Conservation (phyloP, 2,113 vertebrate species). For the Onychorhynchus coronatus region DNA sequence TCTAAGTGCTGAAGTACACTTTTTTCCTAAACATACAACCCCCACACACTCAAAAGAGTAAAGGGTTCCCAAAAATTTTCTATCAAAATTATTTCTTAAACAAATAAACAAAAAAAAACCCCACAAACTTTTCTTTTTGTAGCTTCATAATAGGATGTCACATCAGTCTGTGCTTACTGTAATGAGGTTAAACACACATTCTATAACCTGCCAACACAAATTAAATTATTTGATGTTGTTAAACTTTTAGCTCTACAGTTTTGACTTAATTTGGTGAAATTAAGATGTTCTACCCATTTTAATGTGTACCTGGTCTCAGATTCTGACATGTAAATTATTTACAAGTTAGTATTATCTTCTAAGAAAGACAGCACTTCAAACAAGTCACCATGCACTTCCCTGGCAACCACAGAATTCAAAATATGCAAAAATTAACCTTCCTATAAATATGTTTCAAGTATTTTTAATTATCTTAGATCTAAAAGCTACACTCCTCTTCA, state of each 20-base stretch:
- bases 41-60: rapidly evolving
- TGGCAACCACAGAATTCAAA: background rate
- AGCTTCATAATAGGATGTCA: background rate
- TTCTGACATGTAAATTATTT: background rate
- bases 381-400: background rate
- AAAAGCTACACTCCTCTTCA: background rate
- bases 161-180: background rate
- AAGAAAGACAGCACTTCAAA: background rate
- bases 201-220: background rate
- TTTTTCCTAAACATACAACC: background rate
- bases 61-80: background rate
- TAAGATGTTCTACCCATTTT: background rate
- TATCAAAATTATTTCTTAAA: background rate
- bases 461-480: slow-evolving; percentile 4
- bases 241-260: background rate
- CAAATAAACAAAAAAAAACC: background rate
- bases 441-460: background rate
- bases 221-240: background rate
- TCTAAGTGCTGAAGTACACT: background rate
- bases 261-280: background rate
- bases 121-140: background rate
- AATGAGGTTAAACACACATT: background rate
- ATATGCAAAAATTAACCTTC: background rate
- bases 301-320: background rate
- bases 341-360: background rate